Evolutionary conservation across 2,888 invertebrate genomes (phyloP).

Genomic region (Endomychus coccineus): DNA sequence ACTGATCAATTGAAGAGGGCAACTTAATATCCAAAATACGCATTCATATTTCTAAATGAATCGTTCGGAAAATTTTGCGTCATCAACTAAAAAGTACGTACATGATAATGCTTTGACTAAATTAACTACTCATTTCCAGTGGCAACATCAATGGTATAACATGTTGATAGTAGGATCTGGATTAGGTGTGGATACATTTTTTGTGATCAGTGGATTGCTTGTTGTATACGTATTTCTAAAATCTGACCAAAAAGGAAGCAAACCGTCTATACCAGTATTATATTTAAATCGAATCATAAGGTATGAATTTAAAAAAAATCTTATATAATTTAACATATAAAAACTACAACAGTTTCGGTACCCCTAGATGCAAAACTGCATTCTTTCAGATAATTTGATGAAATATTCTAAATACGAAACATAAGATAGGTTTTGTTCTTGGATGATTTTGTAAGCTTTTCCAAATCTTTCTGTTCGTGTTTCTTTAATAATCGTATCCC

Average conservation of each 20-base stretch:
- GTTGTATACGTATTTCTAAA: conserved; percentile 44
- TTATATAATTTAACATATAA: conserved; percentile 1
- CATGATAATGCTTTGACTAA: background rate
- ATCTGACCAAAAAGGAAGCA: conserved; percentile 28
- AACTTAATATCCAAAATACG: no score
- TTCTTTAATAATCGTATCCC: no score
- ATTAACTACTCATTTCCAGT: conserved; percentile 6
- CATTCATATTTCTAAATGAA: no score
- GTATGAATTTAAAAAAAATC: conserved; percentile 26
- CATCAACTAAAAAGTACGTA: background rate
- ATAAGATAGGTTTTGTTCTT: no score
- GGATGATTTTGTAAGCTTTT: no score
- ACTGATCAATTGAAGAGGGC: no score
- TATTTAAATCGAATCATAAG: conserved; percentile 44
- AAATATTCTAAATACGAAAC: no score
- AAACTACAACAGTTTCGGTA: no score
- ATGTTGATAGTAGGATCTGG: conserved; percentile 11
- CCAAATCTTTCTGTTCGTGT: no score
- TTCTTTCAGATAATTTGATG: no score
- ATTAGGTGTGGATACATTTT: conserved; percentile 57
- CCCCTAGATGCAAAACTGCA: no score
- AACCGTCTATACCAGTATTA: conserved; percentile 35
- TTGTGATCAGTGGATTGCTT: conserved; percentile 54
- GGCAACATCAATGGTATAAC: conserved; percentile 2
- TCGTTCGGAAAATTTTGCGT: no score